Evolutionary conservation across 1,140 invertebrate species (phyloP).

Genomic region (Pantala flavescens): DNA sequence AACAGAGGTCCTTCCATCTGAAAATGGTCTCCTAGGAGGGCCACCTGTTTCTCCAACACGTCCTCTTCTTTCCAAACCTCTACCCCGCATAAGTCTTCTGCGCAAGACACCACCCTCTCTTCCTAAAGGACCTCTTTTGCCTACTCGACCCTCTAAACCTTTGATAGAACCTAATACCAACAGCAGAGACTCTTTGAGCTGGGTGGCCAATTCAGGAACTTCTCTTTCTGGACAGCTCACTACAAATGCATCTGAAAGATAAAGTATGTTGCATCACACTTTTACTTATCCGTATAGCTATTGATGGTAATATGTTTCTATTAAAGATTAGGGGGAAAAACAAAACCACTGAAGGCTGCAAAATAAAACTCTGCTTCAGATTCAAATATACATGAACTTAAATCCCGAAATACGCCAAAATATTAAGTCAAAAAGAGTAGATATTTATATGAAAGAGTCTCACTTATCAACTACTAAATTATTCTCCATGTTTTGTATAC

Average conservation of each 20-base stretch:
- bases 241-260: not conserved
- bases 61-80: not conserved
- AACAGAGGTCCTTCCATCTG: not conserved
- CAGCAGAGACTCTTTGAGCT: not conserved
- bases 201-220: not conserved
- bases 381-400: no score
- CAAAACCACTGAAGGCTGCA: no score
- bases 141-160: not conserved
- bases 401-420: no score
- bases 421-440: no score
- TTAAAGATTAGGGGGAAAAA: no score
- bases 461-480: no score
- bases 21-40: not conserved
- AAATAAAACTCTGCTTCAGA: no score
- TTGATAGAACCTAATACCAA: not conserved
- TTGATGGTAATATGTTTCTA: no score
- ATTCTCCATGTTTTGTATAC: no score
- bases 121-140: not conserved
- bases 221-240: not conserved
- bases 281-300: no score
- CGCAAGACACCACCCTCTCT: not conserved
- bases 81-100: not conserved
- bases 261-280: no score
- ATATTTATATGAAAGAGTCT: no score
- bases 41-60: not conserved